Conservation (phyloP, 1,140 invertebrate species). For the Drosophila nebulosa region DNA sequence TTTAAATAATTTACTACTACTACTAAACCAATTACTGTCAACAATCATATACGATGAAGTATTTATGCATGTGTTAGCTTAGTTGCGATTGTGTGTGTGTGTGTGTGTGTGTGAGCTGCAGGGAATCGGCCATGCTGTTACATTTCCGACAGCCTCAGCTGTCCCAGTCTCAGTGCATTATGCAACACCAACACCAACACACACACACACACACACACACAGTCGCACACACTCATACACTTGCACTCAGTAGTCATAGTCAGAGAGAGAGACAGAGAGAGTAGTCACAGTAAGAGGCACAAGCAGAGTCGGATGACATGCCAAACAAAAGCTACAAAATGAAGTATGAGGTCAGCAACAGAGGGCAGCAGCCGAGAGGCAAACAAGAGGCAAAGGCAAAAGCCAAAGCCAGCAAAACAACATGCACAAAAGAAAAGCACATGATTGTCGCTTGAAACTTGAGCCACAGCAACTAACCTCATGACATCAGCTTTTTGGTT, state of each 20-base stretch:
- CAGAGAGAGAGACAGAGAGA: too few relatives aligned
- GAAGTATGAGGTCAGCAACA: conserved; percentile 69
- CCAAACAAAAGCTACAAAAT: conserved; percentile 76
- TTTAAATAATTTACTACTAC: conserved; percentile 57
- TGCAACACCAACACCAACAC: conserved; percentile 38
- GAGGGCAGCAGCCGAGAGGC: neutral
- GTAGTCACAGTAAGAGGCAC: neutral
- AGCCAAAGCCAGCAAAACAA: neutral
- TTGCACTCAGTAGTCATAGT: conserved; percentile 16
- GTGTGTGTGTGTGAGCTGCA: neutral
- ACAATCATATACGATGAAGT: conserved; percentile 51
- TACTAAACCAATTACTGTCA: conserved; percentile 58
- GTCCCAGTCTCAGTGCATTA: conserved; percentile 56
- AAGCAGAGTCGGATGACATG: conserved; percentile 45
- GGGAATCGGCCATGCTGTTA: conserved; percentile 40
- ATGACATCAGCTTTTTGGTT: conserved; percentile 79
- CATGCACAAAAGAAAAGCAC: conserved; percentile 68
- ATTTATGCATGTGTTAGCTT: conserved; percentile 14
- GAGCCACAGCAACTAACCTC: conserved; percentile 76
- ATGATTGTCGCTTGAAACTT: conserved; percentile 79
- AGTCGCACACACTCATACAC: neutral
- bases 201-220: neutral
- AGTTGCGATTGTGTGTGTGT: too few relatives aligned
- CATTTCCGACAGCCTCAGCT: conserved; percentile 58
- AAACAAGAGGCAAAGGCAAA: too few relatives aligned